Conservation (phyloP, 1,140 invertebrate genomes). For the Drosophila equinoxialis region DNA sequence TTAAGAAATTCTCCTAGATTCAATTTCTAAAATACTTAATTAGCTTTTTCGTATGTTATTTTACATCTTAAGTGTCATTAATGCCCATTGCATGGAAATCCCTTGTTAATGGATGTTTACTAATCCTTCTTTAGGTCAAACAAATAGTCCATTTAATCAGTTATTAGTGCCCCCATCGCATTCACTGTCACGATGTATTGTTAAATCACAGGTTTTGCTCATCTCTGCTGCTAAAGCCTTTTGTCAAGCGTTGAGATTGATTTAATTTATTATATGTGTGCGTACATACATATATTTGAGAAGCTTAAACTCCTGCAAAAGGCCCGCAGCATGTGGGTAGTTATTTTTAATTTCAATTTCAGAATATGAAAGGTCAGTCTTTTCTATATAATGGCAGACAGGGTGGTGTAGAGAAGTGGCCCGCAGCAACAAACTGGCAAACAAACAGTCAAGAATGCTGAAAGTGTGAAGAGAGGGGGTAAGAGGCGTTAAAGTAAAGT, state of each 20-base stretch:
- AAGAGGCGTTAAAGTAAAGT: constrained; percentile 63
- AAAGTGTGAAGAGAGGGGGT: background rate
- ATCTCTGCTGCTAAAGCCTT: background rate
- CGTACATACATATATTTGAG: constrained; percentile 41
- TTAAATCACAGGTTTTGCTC: background rate
- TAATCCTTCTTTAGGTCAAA: too few relatives aligned
- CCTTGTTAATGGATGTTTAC: too few relatives aligned
- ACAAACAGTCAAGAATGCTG: constrained; percentile 45
- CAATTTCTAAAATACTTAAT: too few relatives aligned
- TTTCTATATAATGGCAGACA: background rate
- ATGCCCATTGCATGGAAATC: too few relatives aligned
- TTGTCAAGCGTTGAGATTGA: constrained; percentile 61
- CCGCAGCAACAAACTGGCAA: constrained; percentile 25
- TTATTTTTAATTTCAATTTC: constrained; percentile 17
- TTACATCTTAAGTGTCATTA: too few relatives aligned
- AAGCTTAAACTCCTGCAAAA: background rate
- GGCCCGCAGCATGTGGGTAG: constrained; percentile 28
- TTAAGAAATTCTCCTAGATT: too few relatives aligned
- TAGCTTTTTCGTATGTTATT: too few relatives aligned
- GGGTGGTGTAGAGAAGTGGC: background rate
- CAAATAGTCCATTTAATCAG: too few relatives aligned
- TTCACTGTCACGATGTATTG: background rate
- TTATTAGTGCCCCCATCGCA: background rate
- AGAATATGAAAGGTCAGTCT: background rate
- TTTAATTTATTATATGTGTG: constrained; percentile 63